A percentile compares a stretch with the other conserved stretches of the same genome.
These are phyloP conservation scores for Gavialis gangeticus DNA, from an alignment of 2,113 vertebrate species.

Conservation along the genomic window DNA sequence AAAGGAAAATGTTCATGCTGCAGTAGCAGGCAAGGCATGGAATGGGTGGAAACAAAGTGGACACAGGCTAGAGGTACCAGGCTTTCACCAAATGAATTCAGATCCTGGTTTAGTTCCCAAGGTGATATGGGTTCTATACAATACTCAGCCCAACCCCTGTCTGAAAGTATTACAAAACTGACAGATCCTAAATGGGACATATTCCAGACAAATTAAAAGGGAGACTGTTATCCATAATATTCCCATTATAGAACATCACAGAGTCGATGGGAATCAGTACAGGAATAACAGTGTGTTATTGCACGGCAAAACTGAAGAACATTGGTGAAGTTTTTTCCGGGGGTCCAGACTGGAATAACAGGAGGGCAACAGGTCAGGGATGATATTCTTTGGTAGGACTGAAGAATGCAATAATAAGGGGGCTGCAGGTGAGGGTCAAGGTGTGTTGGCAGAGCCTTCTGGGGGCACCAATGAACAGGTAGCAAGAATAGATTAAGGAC, in stretches of 20 bases:
- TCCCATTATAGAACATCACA: background rate
- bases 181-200: fast-evolving
- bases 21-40: background rate
- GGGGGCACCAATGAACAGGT: background rate
- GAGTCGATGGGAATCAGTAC: fast-evolving
- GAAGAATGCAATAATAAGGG: background rate
- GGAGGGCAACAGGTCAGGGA: background rate
- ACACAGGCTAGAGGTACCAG: background rate
- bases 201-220: background rate
- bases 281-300: background rate
- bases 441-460: conserved; percentile 6
- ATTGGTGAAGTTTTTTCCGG: background rate
- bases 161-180: background rate
- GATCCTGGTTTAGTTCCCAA: background rate
- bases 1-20: fast-evolving
- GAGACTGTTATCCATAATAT: background rate
- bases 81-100: background rate
- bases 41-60: background rate
- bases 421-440: background rate
- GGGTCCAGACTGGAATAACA: background rate
- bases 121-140: background rate
- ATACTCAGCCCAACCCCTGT: background rate
- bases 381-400: background rate
- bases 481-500: conserved; percentile 39
- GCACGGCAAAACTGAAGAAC: fast-evolving